Evolutionary conservation across 2,797 vertebrate species (phyloP).

Genomic region (Cichlasoma orientale): DNA sequence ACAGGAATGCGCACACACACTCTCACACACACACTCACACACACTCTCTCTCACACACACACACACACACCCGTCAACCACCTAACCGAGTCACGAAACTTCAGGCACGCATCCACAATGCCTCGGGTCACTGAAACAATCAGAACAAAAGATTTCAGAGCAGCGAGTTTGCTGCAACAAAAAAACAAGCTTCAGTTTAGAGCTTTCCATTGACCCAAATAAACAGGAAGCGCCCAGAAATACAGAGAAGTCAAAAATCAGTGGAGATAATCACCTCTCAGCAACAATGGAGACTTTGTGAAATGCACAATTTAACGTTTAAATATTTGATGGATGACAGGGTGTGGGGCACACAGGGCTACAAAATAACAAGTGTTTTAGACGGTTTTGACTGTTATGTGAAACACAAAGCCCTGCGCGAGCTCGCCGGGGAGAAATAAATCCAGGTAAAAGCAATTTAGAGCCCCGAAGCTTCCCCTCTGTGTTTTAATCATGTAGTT

Average conservation of each 20-base stretch:
- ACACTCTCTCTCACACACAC: conserved; percentile 6
- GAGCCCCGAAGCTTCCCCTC: neutral
- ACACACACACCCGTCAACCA: neutral
- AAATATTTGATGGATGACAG: conserved; percentile 84
- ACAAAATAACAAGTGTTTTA: neutral
- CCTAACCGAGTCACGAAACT: conserved; percentile 23
- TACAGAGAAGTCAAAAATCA: conserved; percentile 81
- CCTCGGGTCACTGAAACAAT: conserved; percentile 52
- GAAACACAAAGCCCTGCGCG: neutral
- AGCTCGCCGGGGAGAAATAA: neutral
- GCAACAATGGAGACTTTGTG: conserved; percentile 85
- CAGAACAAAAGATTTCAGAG: conserved; percentile 29
- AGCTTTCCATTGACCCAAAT: conserved; percentile 82
- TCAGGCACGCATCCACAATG: conserved; percentile 18
- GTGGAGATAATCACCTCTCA: conserved; percentile 82
- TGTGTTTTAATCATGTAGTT: neutral
- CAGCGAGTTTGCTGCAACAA: conserved; percentile 27
- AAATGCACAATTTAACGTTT: conserved; percentile 73
- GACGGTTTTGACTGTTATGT: neutral
- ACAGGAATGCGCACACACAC: conserved; percentile 20
- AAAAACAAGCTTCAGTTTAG: conserved; percentile 19
- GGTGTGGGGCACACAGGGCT: conserved; percentile 60
- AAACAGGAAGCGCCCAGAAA: conserved; percentile 89
- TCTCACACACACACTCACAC: neutral
- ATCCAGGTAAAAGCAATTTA: conserved; percentile 23